Conservation (phyloP, 2,113 vertebrate genomes). For the Uria lomvia region DNA sequence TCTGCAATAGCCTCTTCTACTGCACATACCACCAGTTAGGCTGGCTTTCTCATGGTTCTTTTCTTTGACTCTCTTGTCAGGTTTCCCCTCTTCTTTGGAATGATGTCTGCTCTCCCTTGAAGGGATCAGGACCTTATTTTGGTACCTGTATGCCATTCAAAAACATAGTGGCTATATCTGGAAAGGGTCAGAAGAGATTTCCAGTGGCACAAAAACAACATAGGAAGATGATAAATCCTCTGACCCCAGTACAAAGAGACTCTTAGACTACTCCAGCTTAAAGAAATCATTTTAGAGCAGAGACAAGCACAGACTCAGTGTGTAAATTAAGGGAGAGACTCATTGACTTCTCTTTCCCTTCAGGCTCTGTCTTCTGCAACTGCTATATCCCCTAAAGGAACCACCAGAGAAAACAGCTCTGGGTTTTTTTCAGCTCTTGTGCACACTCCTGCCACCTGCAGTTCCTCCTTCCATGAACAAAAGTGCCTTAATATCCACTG, state of each 20-base stretch:
- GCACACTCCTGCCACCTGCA: neutral
- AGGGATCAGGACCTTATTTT: neutral
- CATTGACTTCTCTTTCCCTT: neutral
- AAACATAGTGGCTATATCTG: fast-evolving
- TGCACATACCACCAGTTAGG: neutral
- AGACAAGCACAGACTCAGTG: neutral
- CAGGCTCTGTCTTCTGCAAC: neutral
- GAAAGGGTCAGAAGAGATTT: neutral
- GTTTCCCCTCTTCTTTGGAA: neutral
- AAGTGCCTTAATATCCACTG: neutral
- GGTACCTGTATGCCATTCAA: neutral
- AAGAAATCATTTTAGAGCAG: neutral
- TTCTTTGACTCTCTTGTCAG: neutral
- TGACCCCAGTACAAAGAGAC: neutral
- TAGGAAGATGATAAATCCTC: neutral
- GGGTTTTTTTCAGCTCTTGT: neutral
- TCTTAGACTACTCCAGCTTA: neutral
- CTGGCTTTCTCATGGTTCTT: neutral
- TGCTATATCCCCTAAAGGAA: neutral
- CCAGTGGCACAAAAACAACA: neutral
- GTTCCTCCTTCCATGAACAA: neutral
- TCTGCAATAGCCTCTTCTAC: neutral
- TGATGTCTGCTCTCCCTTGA: neutral
- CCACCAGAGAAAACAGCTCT: neutral
- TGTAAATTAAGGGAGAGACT: neutral